phyloP scores from a whole-genome alignment of 2,113 vertebrate genomes.

The Eira barbara region DNA sequence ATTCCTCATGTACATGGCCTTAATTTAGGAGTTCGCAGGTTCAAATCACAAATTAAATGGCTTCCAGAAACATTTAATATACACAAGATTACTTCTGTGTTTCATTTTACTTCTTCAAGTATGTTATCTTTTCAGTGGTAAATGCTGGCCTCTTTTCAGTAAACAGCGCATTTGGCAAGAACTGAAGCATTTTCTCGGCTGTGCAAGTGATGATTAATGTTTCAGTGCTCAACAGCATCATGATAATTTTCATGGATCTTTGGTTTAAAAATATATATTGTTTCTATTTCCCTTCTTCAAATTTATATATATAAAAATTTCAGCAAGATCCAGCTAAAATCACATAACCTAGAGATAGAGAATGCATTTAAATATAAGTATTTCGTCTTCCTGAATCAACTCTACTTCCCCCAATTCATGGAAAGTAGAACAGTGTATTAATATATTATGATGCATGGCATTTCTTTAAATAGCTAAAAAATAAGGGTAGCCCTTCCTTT shows the following conservation, averaged over 20 bases:
- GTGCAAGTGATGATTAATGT: conserved; percentile 53
- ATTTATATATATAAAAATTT: not conserved
- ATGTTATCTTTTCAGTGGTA: conserved; percentile 54
- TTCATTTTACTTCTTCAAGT: conserved; percentile 64
- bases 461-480: not conserved
- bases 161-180: conserved; percentile 56
- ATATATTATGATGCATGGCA: not conserved
- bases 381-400: not conserved
- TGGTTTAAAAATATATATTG: not conserved
- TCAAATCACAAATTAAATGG: conserved; percentile 54
- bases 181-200: conserved; percentile 46
- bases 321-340: not conserved
- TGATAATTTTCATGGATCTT: conserved; percentile 41
- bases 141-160: conserved; percentile 29
- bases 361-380: not conserved
- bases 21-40: conserved; percentile 41
- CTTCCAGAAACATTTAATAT: conserved; percentile 62
- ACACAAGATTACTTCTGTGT: conserved; percentile 48
- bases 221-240: conserved; percentile 7
- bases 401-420: not conserved
- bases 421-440: not conserved
- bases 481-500: not conserved
- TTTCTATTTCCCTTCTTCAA: conserved; percentile 6
- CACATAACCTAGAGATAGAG: not conserved
- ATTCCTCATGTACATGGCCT: not conserved